Evolutionary conservation across 2,113 vertebrate species (phyloP).

Genomic region (Notiomystis cincta): DNA sequence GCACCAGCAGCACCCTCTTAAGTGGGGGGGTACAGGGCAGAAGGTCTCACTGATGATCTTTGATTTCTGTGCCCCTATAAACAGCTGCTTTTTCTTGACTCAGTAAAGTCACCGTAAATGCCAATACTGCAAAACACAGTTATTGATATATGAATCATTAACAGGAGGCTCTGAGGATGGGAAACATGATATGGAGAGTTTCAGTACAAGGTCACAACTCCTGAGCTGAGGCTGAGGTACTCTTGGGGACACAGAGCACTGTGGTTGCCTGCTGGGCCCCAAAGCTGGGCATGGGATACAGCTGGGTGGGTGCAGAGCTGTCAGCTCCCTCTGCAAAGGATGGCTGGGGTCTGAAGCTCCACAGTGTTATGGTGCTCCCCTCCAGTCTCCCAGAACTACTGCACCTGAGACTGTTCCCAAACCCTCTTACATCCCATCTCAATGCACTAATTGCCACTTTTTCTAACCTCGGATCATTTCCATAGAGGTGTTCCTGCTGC

Average conservation of each 20-base stretch:
- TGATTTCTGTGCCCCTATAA: neutral
- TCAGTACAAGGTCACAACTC: neutral
- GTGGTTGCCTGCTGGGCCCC: neutral
- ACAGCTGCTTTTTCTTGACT: neutral
- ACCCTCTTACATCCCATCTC: neutral
- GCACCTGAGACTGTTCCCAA: neutral
- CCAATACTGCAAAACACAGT: neutral
- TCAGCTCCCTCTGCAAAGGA: neutral
- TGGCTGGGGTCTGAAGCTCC: neutral
- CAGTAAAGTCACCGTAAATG: neutral
- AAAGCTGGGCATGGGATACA: neutral
- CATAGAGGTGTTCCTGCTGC: neutral
- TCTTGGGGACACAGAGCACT: neutral
- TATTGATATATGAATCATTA: neutral
- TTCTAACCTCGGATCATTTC: neutral
- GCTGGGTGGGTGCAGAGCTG: neutral
- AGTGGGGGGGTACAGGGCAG: neutral
- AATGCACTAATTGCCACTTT: neutral
- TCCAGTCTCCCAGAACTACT: neutral
- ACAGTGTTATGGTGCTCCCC: neutral
- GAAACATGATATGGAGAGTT: neutral
- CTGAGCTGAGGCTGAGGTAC: neutral
- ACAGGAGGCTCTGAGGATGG: neutral
- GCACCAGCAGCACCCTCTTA: neutral
- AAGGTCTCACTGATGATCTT: neutral